Percentiles rank a stretch among this genome's conserved stretches.
phyloP scores from a whole-genome alignment of 2,113 vertebrate species.

The Oreocharis arfaki region DNA sequence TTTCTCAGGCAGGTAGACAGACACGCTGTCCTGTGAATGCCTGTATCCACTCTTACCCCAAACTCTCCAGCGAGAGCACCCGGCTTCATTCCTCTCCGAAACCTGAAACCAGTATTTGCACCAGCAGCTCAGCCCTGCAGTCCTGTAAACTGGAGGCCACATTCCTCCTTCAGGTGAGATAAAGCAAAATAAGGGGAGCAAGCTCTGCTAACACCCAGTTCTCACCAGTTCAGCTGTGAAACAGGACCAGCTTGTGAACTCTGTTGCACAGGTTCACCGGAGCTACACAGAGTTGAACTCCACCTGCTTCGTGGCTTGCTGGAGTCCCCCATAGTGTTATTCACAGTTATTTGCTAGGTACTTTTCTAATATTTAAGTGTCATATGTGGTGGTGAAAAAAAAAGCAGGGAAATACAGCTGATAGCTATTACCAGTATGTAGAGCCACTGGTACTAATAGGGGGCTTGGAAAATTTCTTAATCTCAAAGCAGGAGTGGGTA shows the following conservation, averaged over 20 bases:
- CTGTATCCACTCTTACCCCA: background rate
- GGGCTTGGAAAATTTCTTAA: background rate
- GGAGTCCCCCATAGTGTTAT: rapidly evolving
- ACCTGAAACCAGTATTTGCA: rapidly evolving
- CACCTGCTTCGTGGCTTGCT: background rate
- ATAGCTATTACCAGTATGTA: background rate
- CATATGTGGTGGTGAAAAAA: background rate
- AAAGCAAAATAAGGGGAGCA: background rate
- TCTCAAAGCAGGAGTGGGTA: background rate
- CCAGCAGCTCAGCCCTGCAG: background rate
- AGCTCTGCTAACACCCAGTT: background rate
- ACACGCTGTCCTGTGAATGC: background rate
- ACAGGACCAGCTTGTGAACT: background rate
- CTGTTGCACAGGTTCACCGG: background rate
- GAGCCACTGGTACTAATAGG: background rate
- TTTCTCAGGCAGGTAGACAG: background rate
- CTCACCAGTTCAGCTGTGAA: background rate
- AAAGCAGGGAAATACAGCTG: background rate
- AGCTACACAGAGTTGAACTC: background rate
- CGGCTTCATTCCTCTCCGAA: background rate
- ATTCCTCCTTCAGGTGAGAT: background rate
- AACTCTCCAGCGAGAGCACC: background rate
- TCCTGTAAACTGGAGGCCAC: rapidly evolving
- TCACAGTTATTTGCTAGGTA: background rate
- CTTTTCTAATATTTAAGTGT: background rate